Base-by-base conservation (phyloP, 2,888 invertebrate species). In the Tridacna crocea region DNA sequence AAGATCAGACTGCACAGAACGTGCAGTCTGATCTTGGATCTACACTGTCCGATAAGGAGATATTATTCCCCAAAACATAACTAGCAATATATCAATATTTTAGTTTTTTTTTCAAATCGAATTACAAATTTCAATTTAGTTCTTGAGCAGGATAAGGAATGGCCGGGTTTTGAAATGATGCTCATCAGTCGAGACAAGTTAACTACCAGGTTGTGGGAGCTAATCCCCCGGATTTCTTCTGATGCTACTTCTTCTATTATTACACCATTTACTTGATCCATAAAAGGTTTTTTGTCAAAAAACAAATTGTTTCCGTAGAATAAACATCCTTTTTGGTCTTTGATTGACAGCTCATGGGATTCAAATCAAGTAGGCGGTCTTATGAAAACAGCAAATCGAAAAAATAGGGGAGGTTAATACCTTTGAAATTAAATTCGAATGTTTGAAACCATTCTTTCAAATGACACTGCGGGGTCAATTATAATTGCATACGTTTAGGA, bases 351-450 rank as follows among this genome's bases (percentile, higher is more conserved):
- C 51, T 19, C 48, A 70, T 47, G 46, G n/a, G 22, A 70, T 70
- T 70, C 70, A 51, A 70, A 70, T 70, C 26, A 70, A 24, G n/a
- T n/a, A 51, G 70, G 70, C 51, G 70, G 70, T 51, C 70, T 51
- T 70, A 70, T 48, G 51, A 70, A 70, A 70, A 70, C 70, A 70
- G 26, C 47, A 51, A 48, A 19, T 47, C n/a, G 24, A 17, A 10
- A 70, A 51, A 22, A 13, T 46, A 13, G 22, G 26, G 10, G 22
- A 24, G 27, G 8, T 22, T 70, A 51, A 51, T 51, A 70, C 24
- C 51, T 70, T 70, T 70, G 70, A 70, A 70, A 70, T 70, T 70
- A 24, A 24, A 70, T 46, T 70, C 46, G 51, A 48, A 22, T 51
- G 15, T 70, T 61, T 61, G 61, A 61, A 61, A 22, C 61, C 22